Percentiles rank a stretch among this genome's conserved stretches.
Evolutionary conservation across 35 echinoderm and acorn worm species (phyloP).

Genomic region (Anneissia japonica): DNA sequence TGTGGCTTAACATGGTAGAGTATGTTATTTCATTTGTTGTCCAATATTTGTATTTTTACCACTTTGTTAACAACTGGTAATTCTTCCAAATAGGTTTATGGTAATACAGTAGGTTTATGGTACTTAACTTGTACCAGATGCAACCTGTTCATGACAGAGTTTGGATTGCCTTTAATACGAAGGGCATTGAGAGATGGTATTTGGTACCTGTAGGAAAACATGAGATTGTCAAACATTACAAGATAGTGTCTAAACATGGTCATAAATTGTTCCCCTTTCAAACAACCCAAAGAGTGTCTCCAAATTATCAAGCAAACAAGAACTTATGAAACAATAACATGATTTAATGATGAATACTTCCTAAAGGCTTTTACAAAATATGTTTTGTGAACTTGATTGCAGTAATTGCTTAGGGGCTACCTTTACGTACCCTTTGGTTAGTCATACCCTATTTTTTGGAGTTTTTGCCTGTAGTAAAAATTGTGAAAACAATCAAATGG

Average conservation of each 20-base stretch:
- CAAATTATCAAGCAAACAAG: neutral
- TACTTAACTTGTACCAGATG: neutral
- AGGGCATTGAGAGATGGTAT: too few species aligned
- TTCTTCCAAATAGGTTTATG: neutral
- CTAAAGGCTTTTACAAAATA: too few species aligned
- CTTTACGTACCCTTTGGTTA: too few species aligned
- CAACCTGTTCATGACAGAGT: too few species aligned
- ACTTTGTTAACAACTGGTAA: neutral
- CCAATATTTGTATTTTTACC: neutral
- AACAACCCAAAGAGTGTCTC: neutral
- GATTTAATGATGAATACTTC: conserved; percentile 2
- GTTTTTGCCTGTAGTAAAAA: too few species aligned
- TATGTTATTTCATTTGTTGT: neutral
- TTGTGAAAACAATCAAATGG: too few species aligned
- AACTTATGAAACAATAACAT: neutral
- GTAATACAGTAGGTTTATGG: neutral
- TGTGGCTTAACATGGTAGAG: neutral
- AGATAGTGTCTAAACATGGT: neutral
- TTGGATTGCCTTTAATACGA: neutral
- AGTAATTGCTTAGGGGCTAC: too few species aligned
- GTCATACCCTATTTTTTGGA: too few species aligned
- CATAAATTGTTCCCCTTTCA: neutral
- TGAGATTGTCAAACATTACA: neutral
- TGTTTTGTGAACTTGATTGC: too few species aligned
- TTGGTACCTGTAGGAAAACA: neutral